A percentile compares a stretch with the other conserved stretches of the same genome.
phyloP scores from a whole-genome alignment of 2,797 vertebrate genomes.

The Denticeps clupeoides region DNA sequence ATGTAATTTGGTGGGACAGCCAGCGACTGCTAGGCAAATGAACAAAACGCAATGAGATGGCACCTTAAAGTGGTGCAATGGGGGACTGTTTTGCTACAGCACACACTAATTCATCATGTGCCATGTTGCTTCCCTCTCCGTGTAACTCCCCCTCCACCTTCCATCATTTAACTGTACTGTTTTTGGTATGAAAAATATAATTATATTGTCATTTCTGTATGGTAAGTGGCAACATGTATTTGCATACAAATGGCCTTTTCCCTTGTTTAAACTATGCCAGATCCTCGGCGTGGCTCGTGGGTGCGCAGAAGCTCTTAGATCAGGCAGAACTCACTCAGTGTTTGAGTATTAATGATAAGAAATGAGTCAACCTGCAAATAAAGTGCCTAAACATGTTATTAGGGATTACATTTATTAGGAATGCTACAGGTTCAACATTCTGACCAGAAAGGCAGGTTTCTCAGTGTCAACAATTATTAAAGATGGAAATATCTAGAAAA shows the following conservation, averaged over 20 bases:
- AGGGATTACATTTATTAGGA: too few relatives aligned
- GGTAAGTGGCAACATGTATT: slow-evolving; percentile 18
- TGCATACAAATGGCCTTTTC: slow-evolving; percentile 23
- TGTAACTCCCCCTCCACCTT: neutral
- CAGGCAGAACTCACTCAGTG: neutral
- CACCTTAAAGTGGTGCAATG: neutral
- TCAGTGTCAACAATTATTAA: too few relatives aligned
- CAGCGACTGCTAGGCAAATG: neutral
- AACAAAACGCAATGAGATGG: neutral
- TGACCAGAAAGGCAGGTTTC: too few relatives aligned
- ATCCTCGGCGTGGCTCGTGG: neutral
- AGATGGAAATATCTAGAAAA: too few relatives aligned
- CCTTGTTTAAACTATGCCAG: slow-evolving; percentile 2
- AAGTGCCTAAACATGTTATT: too few relatives aligned
- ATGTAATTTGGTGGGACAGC: neutral
- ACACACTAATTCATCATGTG: slow-evolving; percentile 12
- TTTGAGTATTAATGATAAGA: neutral
- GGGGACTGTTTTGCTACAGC: neutral
- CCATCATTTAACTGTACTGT: slow-evolving; percentile 10
- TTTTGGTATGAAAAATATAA: slow-evolving; percentile 1
- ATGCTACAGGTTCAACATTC: too few relatives aligned
- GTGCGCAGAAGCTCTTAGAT: slow-evolving; percentile 15
- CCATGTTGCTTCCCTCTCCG: neutral
- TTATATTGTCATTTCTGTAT: slow-evolving; percentile 9
- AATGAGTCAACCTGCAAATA: slow-evolving; percentile 1